Conservation (phyloP, 2,113 vertebrate species). For the Lophius piscatorius region DNA sequence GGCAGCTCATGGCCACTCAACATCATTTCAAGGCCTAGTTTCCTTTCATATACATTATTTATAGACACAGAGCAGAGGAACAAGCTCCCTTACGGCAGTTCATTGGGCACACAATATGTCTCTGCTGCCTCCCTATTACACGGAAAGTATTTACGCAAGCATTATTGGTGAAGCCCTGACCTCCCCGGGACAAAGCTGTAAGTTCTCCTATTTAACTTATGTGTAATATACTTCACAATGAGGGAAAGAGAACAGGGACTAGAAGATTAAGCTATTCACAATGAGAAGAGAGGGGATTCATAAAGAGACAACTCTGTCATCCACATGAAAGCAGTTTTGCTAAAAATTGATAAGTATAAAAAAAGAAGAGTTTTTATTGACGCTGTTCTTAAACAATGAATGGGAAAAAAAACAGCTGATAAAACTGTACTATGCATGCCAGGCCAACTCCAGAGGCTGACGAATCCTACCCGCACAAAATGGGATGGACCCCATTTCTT, state of each 20-base stretch:
- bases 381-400: too few species aligned
- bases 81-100: conserved; percentile 55
- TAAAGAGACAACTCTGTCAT: conserved; percentile 43
- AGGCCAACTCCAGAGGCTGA: too few species aligned
- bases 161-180: conserved; percentile 61
- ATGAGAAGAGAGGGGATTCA: conserved; percentile 34
- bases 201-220: conserved; percentile 38
- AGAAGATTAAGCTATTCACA: conserved; percentile 32
- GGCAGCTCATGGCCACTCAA: conserved; percentile 58
- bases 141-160: conserved; percentile 68
- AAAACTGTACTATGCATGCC: too few species aligned
- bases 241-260: conserved; percentile 20
- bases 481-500: too few species aligned
- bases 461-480: too few species aligned
- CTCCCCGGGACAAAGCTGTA: conserved; percentile 54
- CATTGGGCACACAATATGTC: conserved; percentile 51
- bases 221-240: conserved; percentile 35
- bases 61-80: conserved; percentile 62
- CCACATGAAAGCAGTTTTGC: conserved; percentile 44
- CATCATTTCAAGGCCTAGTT: conserved; percentile 60
- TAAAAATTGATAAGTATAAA: too few species aligned
- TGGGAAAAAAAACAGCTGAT: too few species aligned
- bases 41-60: conserved; percentile 72
- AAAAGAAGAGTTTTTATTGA: too few species aligned
- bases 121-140: conserved; percentile 29